Conservation (phyloP, 2,797 vertebrate genomes). For the Gephyroberyx darwinii region DNA sequence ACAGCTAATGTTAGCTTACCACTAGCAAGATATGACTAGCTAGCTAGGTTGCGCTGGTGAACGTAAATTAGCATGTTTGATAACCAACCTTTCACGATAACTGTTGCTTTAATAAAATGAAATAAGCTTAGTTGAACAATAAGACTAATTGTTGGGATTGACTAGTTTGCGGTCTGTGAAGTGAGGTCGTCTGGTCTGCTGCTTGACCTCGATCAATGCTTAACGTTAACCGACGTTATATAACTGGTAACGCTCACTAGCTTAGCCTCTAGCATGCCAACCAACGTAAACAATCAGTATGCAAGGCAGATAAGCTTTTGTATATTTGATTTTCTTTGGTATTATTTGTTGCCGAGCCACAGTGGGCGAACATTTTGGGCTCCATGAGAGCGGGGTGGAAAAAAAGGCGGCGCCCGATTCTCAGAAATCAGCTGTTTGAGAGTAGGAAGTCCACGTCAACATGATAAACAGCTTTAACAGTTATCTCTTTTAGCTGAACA, state of each 20-base stretch:
- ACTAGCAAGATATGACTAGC: not conserved
- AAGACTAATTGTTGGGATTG: not conserved
- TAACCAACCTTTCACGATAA: too few relatives aligned
- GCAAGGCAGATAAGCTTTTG: rapidly evolving
- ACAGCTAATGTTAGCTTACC: conserved; percentile 10
- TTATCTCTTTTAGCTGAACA: too few relatives aligned
- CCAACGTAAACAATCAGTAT: rapidly evolving
- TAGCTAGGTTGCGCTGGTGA: conserved; percentile 2
- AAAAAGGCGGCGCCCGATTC: conserved; percentile 68
- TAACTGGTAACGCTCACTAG: not conserved
- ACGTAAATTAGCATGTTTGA: not conserved
- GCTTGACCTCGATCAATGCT: conserved; percentile 9
- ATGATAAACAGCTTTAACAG: not conserved
- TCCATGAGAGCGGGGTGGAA: not conserved
- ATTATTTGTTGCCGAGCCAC: not conserved
- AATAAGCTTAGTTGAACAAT: too few relatives aligned
- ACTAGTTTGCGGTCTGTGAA: not conserved
- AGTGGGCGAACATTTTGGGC: conserved; percentile 57
- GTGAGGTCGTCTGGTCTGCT: not conserved
- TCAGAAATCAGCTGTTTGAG: conserved; percentile 60
- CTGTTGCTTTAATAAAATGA: not conserved
- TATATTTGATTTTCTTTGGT: not conserved
- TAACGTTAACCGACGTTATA: not conserved
- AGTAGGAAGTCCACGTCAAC: conserved; percentile 63
- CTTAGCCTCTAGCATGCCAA: not conserved